Percentiles rank a stretch among this genome's conserved stretches.
These are phyloP conservation scores for Dendrophyllia cribrosa DNA, from an alignment of 64 coral and sea anemone genomes.

Conservation along the genomic window DNA sequence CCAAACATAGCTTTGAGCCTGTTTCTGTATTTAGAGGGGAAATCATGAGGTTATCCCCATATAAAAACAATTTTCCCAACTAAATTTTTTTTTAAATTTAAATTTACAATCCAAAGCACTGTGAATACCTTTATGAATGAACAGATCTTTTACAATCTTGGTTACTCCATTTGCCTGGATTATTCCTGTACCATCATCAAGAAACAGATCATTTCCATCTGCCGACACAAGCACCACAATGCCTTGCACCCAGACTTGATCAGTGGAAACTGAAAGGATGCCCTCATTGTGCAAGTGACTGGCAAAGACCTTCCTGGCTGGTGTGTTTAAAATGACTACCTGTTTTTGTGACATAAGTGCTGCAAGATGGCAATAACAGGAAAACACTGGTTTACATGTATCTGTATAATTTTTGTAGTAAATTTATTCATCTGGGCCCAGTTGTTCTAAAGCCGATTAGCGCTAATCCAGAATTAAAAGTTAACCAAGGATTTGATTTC, in stretches of 20 bases:
- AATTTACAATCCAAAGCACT: no score
- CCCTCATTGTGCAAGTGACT: conserved; percentile 34
- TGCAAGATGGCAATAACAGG: neutral
- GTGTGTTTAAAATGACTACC: conserved; percentile 31
- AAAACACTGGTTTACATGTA: neutral
- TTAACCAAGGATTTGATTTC: no score
- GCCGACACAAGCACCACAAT: conserved; percentile 19
- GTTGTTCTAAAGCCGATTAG: no score
- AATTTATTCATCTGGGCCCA: no score
- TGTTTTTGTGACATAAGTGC: conserved; percentile 56
- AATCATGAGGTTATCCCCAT: no score
- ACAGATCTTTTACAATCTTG: conserved; percentile 73
- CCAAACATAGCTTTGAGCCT: no score
- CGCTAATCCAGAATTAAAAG: no score
- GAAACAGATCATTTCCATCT: conserved; percentile 69
- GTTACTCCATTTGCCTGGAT: conserved; percentile 61
- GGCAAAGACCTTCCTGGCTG: conserved; percentile 80
- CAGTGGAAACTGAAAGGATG: neutral
- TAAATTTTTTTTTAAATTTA: no score
- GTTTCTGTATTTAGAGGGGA: no score
- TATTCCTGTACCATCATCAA: conserved; percentile 90
- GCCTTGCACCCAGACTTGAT: conserved; percentile 94
- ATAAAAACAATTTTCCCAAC: no score
- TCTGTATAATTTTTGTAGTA: no score
- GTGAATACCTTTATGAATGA: conserved; percentile 69